These are phyloP conservation scores for Sphaerodactylus townsendi DNA, from an alignment of 2,113 vertebrate species.

Conservation along the genomic window DNA sequence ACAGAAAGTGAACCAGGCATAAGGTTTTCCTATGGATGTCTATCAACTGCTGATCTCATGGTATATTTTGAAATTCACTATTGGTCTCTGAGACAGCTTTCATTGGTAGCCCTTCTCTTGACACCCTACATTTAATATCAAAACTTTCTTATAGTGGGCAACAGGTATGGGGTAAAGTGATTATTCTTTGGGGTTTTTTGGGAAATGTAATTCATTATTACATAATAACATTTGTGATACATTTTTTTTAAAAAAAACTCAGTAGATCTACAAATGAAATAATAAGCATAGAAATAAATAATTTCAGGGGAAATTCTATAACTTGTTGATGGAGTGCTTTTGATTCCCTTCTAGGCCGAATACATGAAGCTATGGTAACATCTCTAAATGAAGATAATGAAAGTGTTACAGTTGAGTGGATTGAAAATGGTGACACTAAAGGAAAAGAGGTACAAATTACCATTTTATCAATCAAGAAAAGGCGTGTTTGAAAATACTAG, in stretches of 20 bases:
- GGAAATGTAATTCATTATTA: background rate
- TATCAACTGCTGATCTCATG: background rate
- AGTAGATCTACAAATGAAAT: background rate
- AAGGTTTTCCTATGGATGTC: background rate
- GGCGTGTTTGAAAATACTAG: background rate
- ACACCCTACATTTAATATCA: background rate
- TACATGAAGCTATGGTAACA: conserved; percentile 97
- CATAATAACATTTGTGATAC: background rate
- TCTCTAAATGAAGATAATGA: conserved; percentile 93
- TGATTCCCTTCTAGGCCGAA: conserved; percentile 79
- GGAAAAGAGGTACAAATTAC: conserved; percentile 87
- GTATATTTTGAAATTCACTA: background rate
- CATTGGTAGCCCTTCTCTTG: background rate
- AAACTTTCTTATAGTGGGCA: background rate
- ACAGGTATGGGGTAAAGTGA: background rate
- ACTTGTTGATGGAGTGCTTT: background rate
- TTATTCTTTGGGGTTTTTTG: background rate
- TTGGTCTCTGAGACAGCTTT: background rate
- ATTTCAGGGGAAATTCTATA: background rate
- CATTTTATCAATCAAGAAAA: conserved; percentile 1
- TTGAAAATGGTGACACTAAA: conserved; percentile 97
- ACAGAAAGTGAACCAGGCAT: no score
- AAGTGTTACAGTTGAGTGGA: conserved; percentile 96
- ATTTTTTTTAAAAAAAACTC: background rate
- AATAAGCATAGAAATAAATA: background rate